These are phyloP conservation scores for Psittacus erithacus DNA, from an alignment of 2,113 vertebrate genomes.

Conservation along the genomic window DNA sequence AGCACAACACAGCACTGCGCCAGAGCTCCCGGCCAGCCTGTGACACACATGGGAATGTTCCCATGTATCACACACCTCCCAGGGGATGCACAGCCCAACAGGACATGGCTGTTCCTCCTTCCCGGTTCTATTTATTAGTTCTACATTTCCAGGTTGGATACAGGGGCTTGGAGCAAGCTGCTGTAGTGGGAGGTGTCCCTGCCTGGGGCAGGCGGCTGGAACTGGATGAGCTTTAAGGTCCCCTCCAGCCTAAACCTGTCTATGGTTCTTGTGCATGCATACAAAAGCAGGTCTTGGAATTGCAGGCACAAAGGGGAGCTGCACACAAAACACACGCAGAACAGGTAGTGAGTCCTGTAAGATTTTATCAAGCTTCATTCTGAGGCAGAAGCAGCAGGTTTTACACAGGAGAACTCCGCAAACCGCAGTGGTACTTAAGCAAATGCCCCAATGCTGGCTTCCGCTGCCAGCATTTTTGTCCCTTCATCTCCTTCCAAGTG, in stretches of 20 bases:
- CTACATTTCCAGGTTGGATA: not conserved
- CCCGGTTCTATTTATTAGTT: not conserved
- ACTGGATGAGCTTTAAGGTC: not conserved
- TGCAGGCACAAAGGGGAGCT: not conserved
- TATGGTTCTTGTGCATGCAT: not conserved
- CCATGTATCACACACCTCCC: accelerated
- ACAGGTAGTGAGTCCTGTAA: too few relatives aligned
- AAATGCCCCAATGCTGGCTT: accelerated
- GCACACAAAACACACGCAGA: not conserved
- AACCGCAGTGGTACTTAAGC: not conserved
- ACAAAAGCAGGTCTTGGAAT: not conserved
- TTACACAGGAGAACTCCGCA: not conserved
- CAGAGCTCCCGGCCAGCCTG: accelerated
- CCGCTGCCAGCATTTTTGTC: accelerated
- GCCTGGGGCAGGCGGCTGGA: not conserved
- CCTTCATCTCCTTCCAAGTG: not conserved
- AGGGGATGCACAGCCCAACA: not conserved
- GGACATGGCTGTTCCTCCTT: not conserved
- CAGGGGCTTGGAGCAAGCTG: not conserved
- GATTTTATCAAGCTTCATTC: not conserved
- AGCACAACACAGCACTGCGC: not conserved
- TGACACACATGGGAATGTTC: accelerated
- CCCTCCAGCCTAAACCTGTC: not conserved
- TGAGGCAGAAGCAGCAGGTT: not conserved
- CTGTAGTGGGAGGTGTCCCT: not conserved